Base-by-base conservation (phyloP, 2,888 invertebrate genomes). In the Sesia apiformis region DNA sequence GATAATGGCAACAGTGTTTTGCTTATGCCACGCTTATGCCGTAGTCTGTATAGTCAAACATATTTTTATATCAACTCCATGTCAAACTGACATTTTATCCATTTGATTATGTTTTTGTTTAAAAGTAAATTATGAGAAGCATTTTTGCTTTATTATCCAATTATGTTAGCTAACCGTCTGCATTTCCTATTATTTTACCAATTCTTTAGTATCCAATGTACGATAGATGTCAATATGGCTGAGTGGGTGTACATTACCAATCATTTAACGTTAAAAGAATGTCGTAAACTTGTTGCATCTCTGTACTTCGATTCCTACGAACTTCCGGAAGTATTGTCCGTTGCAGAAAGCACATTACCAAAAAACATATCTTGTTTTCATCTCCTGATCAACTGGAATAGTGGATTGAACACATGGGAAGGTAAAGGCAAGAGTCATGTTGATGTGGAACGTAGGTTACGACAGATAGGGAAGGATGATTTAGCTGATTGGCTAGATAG, bases 401-500 rank as follows among this genome's bases (percentile, higher is more conserved):
- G 64, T 56, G 76, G 76, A 42, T 65, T 59, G 6, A 63, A 71
- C 39, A 63, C 65, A 52, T 72, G 71, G 57, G 91, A 91, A 72
- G 93, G 92, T 3, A 81, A 73, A 63, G 90, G 91, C 0, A 89
- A 90, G 68, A 90, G 90, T 3, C 93, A 93, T 60, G 90, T 90
- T 63, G 66, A 83, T 7, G 62, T 93, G 6, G 84, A 82, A 52
- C 90, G 84, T 50, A 84, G 93, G 61, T 72, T 94, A 39, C 83
- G 91, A 4, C 92, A 93, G 72, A 78, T 93, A 56, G 90, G 89
- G 38, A 90, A 89, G 61, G 58, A 60, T 0, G 90, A 92, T 58
- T 70, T 93, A 53, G 92, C 93, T 0, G 88, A 91, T 61, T 93
- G 93, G 93, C 67, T 94, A 0, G 91, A 92, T 5, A 84, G 76